phyloP scores from a whole-genome alignment of 2,113 vertebrate species.

The Coracopsis vasa region DNA sequence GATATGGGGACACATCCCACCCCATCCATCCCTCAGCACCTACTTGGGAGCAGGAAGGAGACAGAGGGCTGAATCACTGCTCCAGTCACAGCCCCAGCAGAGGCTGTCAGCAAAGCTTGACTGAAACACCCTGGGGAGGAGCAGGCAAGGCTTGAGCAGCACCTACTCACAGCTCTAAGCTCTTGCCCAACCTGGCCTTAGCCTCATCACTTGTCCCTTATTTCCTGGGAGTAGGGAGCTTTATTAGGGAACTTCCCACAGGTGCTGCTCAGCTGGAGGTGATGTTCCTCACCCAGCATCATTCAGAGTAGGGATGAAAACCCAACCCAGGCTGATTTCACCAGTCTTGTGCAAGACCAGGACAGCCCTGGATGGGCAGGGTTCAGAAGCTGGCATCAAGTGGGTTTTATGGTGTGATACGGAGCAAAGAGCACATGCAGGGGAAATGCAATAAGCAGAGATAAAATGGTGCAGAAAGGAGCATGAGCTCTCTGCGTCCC shows the following conservation, averaged over 20 bases:
- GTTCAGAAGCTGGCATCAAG: rapidly evolving
- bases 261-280: background rate
- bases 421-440: background rate
- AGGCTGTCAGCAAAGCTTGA: background rate
- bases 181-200: background rate
- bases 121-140: background rate
- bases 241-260: background rate
- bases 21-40: background rate
- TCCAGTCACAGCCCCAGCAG: background rate
- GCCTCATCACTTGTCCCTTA: background rate
- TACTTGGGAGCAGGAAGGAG: background rate
- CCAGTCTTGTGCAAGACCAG: background rate
- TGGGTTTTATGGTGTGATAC: background rate
- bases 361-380: background rate
- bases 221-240: background rate
- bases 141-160: background rate
- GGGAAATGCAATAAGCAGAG: background rate
- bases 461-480: background rate
- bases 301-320: background rate
- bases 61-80: background rate
- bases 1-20: background rate
- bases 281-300: background rate
- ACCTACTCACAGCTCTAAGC: background rate
- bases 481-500: background rate
- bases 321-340: background rate